A percentile compares a stretch with the other conserved stretches of the same genome.
Evolutionary conservation across 2,797 vertebrate genomes (phyloP).

Genomic region (Pterois miles): DNA sequence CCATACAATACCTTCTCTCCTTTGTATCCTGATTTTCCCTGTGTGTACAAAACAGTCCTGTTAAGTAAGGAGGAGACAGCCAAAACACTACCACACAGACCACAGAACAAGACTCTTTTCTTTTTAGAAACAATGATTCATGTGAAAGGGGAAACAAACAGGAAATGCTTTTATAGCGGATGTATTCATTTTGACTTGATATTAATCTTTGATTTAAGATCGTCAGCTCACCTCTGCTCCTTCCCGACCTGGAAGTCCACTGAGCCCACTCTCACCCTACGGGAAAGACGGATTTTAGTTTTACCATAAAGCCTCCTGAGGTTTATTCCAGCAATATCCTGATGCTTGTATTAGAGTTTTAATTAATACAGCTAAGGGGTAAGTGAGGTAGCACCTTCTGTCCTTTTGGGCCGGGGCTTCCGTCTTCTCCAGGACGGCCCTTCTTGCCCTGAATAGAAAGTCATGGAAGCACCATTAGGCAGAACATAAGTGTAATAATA

Average conservation of each 20-base stretch:
- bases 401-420: conserved; percentile 86
- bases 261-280: conserved; percentile 88
- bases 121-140: background rate
- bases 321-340: background rate
- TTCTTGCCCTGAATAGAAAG: conserved; percentile 88
- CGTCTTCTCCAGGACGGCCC: conserved; percentile 88
- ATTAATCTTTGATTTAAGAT: background rate
- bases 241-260: conserved; percentile 87
- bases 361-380: background rate
- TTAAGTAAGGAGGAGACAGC: conserved; percentile 27
- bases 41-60: conserved; percentile 61
- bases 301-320: background rate
- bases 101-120: background rate
- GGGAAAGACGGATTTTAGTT: conserved; percentile 11
- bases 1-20: conserved; percentile 88
- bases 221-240: conserved; percentile 84
- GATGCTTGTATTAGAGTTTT: background rate
- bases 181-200: background rate
- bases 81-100: background rate
- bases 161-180: too few relatives aligned
- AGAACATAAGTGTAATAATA: background rate
- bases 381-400: conserved; percentile 80
- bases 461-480: background rate
- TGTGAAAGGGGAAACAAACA: background rate
- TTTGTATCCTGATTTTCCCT: conserved; percentile 93